phyloP scores from a whole-genome alignment of 2,888 invertebrate genomes.

The Buathra laborator region DNA sequence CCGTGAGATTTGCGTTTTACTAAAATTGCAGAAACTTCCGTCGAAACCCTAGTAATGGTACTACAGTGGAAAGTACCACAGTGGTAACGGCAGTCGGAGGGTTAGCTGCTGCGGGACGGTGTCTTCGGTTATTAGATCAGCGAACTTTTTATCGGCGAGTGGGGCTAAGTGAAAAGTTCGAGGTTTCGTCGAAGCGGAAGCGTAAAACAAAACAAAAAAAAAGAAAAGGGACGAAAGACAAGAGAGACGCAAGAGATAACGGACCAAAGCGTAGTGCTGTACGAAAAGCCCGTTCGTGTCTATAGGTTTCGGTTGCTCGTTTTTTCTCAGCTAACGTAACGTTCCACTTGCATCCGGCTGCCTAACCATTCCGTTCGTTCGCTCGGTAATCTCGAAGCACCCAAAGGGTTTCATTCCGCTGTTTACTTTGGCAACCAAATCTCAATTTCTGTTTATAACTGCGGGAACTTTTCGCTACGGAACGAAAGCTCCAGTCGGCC shows the following conservation, averaged over 20 bases:
- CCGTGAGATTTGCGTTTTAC: slow-evolving; percentile 45
- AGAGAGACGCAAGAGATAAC: slow-evolving; percentile 51
- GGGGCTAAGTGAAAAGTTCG: slow-evolving; percentile 82
- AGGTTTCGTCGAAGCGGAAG: slow-evolving; percentile 71
- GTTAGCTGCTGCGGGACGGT: slow-evolving; percentile 69
- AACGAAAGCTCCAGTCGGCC: slow-evolving; percentile 61
- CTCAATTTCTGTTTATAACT: slow-evolving; percentile 83
- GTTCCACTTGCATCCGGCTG: slow-evolving; percentile 24
- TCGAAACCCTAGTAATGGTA: slow-evolving; percentile 6
- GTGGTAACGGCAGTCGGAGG: slow-evolving; percentile 21
- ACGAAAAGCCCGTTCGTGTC: not conserved
- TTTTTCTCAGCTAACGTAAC: slow-evolving; percentile 14
- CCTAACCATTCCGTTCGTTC: slow-evolving; percentile 12
- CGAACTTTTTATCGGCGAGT: slow-evolving; percentile 80
- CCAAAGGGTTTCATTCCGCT: slow-evolving; percentile 49
- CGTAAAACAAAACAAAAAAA: not conserved
- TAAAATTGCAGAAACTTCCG: slow-evolving; percentile 58
- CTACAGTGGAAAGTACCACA: slow-evolving; percentile 17
- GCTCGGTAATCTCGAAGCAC: slow-evolving; percentile 21
- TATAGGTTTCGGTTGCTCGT: slow-evolving; percentile 41
- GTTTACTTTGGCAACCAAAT: slow-evolving; percentile 82
- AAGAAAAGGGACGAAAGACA: slow-evolving; percentile 51
- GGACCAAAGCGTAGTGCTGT: slow-evolving; percentile 14
- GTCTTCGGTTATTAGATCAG: slow-evolving; percentile 82
- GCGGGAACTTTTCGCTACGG: slow-evolving; percentile 76